These are phyloP conservation scores for Natator depressus DNA, from an alignment of 2,113 vertebrate genomes.

Conservation along the genomic window DNA sequence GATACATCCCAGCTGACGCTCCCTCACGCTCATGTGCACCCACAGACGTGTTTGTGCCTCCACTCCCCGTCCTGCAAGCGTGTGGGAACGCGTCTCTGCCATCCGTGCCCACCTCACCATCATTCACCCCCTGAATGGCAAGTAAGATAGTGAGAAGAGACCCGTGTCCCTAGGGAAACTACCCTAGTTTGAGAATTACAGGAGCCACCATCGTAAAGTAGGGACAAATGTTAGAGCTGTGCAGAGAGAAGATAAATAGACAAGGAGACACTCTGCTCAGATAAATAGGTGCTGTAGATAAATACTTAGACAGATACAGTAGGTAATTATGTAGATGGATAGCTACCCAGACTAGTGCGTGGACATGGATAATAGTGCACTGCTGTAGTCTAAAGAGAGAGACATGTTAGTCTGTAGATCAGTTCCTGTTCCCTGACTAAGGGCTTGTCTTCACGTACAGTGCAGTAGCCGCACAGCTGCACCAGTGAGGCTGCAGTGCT, in stretches of 20 bases:
- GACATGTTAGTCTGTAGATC: fast-evolving
- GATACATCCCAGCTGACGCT: slow-evolving; percentile 30
- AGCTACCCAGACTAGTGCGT: not conserved
- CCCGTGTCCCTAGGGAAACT: slow-evolving; percentile 20
- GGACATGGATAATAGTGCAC: not conserved
- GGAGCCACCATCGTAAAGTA: slow-evolving; percentile 37
- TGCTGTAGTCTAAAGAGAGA: not conserved
- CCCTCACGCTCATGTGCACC: fast-evolving
- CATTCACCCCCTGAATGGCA: not conserved
- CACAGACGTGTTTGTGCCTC: not conserved
- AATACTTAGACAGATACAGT: slow-evolving; percentile 14
- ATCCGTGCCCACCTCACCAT: not conserved
- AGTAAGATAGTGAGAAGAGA: not conserved
- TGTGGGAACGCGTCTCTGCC: fast-evolving
- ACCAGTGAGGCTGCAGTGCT: not conserved
- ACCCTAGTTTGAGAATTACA: slow-evolving; percentile 52
- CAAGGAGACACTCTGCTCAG: slow-evolving; percentile 24
- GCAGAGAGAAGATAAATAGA: slow-evolving; percentile 36
- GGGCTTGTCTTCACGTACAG: not conserved
- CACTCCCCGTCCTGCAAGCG: not conserved
- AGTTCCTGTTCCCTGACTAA: not conserved
- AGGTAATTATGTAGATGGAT: slow-evolving; percentile 35
- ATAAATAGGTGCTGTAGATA: slow-evolving; percentile 36
- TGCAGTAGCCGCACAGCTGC: not conserved
- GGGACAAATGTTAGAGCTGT: slow-evolving; percentile 47